Percentiles rank a stretch among this genome's conserved stretches.
Conservation (phyloP, 2,113 vertebrate species). For the Carassius auratus region DNA sequence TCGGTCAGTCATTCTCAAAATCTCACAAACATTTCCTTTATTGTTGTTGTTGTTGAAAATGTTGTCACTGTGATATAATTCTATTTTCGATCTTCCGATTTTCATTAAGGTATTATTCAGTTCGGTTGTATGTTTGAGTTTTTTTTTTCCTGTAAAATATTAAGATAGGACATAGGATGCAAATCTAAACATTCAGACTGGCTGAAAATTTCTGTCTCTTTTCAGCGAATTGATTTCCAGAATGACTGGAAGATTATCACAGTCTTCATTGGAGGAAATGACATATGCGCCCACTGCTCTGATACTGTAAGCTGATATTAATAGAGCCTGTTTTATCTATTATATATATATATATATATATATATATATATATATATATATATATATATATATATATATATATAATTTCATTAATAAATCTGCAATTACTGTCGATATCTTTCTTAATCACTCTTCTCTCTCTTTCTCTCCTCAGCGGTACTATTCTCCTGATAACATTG, state of each 20-base stretch:
- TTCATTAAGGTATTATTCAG: neutral
- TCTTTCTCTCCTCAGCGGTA: constrained; percentile 69
- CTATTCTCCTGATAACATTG: constrained; percentile 83
- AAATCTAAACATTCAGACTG: neutral
- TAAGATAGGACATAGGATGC: neutral
- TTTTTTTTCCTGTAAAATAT: neutral
- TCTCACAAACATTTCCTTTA: neutral
- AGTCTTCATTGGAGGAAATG: constrained; percentile 81
- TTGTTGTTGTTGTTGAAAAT: neutral
- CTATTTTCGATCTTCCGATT: neutral
- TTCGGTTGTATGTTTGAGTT: neutral
- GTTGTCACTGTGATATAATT: neutral
- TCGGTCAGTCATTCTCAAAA: constrained; percentile 68
- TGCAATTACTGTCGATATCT: neutral
- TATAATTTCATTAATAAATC: neutral
- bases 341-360: neutral
- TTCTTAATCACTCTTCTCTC: neutral
- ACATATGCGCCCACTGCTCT: constrained; percentile 86
- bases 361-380: no score
- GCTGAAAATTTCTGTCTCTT: constrained; percentile 37
- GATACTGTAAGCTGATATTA: constrained; percentile 73
- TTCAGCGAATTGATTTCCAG: constrained; percentile 82
- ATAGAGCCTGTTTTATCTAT: neutral
- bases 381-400: no score
- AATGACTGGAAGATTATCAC: constrained; percentile 95